A percentile compares a stretch with the other conserved stretches of the same genome.
These are phyloP conservation scores for Paguma larvata DNA, from an alignment of 2,797 vertebrate genomes.

Conservation along the genomic window DNA sequence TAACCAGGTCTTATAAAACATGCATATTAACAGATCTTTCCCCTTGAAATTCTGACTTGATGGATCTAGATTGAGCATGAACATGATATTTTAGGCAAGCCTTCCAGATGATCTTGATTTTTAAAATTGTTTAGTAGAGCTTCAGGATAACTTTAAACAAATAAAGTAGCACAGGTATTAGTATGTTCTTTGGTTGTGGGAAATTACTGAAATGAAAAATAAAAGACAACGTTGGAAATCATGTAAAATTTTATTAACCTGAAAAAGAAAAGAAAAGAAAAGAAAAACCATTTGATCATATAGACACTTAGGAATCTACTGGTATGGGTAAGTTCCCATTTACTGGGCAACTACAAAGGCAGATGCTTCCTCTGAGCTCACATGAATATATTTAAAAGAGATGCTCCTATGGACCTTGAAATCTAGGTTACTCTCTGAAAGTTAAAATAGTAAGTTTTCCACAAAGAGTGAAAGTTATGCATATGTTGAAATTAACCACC, in stretches of 20 bases:
- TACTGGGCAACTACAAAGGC: not conserved
- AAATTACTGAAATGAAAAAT: not conserved
- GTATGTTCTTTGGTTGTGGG: not conserved
- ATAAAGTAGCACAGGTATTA: not conserved
- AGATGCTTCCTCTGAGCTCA: not conserved
- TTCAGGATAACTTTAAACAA: not conserved
- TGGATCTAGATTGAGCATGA: not conserved
- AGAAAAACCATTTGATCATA: not conserved
- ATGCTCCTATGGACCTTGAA: not conserved
- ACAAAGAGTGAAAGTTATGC: not conserved
- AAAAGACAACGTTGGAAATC: not conserved
- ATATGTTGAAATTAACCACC: not conserved
- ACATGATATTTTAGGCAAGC: not conserved
- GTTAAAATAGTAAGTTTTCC: conserved; percentile 1
- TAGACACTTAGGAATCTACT: not conserved
- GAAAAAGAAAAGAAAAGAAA: not conserved
- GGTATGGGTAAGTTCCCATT: not conserved
- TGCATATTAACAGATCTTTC: not conserved
- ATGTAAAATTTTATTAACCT: not conserved
- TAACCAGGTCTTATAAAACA: not conserved
- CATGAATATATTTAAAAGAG: not conserved
- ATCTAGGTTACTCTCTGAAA: not conserved
- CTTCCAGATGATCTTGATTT: not conserved
- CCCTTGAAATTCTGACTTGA: not conserved
- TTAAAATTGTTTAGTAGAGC: not conserved